phyloP scores from a whole-genome alignment of 2,113 vertebrate species.

The Phodopus roborovskii region DNA sequence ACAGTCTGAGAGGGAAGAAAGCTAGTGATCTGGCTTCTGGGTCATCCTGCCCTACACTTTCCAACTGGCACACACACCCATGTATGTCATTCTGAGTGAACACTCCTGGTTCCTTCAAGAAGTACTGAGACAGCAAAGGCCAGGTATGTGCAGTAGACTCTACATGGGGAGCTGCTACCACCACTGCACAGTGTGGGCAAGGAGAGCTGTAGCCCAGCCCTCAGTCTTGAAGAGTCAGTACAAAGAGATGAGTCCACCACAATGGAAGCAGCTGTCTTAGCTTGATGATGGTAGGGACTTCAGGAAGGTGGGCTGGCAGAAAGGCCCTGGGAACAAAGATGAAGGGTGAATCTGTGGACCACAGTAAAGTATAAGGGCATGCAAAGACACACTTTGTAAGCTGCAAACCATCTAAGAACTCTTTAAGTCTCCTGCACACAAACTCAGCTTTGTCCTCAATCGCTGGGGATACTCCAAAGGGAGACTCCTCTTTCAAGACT shows the following conservation, averaged over 20 bases:
- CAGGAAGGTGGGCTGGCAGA: not conserved
- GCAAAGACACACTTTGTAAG: not conserved
- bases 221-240: not conserved
- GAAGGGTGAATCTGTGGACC: not conserved
- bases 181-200: accelerated
- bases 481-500: not conserved
- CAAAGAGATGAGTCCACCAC: not conserved
- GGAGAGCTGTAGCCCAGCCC: not conserved
- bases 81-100: not conserved
- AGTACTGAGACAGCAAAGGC: not conserved
- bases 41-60: not conserved
- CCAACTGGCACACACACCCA: not conserved
- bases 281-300: not conserved
- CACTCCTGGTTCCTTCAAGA: not conserved
- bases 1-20: not conserved
- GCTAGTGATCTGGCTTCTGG: not conserved
- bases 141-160: not conserved
- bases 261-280: not conserved
- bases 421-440: not conserved
- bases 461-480: accelerated
- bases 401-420: not conserved
- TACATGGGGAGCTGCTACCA: not conserved
- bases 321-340: not conserved
- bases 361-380: not conserved
- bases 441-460: not conserved